phyloP scores from a whole-genome alignment of 2,888 invertebrate genomes.

The Neria commutata region DNA sequence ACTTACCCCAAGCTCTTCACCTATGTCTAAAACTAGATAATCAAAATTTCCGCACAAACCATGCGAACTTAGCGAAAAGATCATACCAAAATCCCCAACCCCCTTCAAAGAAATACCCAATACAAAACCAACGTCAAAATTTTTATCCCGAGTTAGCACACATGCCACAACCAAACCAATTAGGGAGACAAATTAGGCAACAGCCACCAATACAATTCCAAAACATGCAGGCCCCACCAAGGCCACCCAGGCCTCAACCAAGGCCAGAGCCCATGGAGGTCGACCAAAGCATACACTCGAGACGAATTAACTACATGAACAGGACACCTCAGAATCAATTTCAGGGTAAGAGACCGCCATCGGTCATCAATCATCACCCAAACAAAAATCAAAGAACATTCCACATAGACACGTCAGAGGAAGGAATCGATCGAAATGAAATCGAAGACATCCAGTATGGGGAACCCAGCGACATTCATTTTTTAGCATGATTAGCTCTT shows the following conservation, averaged over 20 bases:
- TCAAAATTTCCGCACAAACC: neutral
- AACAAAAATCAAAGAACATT: constrained; percentile 22
- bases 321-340: constrained; percentile 13
- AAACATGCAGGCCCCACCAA: too few species aligned
- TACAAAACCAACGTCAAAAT: constrained; percentile 7
- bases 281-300: constrained; percentile 10
- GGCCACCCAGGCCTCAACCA: constrained; percentile 14
- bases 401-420: constrained; percentile 13
- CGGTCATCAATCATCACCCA: neutral
- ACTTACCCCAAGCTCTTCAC: constrained; percentile 31
- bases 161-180: too few species aligned
- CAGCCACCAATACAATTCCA: too few species aligned
- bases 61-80: too few species aligned
- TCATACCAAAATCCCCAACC: too few species aligned
- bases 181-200: too few species aligned
- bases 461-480: constrained; percentile 9
- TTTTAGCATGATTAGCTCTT: constrained; percentile 20
- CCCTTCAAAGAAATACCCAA: too few species aligned
- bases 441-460: too few species aligned
- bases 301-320: constrained; percentile 23
- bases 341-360: constrained; percentile 21
- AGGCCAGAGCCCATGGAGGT: constrained; percentile 26
- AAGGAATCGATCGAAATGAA: neutral
- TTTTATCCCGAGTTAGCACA: too few species aligned
- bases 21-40: constrained; percentile 15